phyloP scores from a whole-genome alignment of 37 sponge, comb jelly and placozoan genomes.

The Cladorhizidae sp. region DNA sequence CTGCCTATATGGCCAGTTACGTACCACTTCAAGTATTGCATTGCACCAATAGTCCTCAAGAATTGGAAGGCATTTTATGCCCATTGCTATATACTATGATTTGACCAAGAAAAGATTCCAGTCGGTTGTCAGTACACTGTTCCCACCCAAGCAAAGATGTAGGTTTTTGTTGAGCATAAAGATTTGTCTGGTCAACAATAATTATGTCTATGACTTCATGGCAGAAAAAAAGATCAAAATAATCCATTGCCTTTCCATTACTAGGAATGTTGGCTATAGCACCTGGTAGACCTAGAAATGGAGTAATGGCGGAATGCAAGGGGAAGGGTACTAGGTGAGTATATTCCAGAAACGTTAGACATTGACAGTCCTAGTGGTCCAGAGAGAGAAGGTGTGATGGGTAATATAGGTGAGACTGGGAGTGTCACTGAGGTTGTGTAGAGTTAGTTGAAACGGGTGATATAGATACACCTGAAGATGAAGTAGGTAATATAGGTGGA shows the following conservation, averaged over 20 bases:
- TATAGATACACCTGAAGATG: too few species aligned
- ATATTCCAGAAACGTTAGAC: too few species aligned
- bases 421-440: too few species aligned
- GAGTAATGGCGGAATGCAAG: too few species aligned
- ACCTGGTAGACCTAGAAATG: background rate
- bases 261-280: too few species aligned
- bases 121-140: background rate
- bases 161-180: background rate
- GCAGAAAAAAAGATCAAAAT: background rate
- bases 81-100: background rate
- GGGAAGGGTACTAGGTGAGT: too few species aligned
- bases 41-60: background rate
- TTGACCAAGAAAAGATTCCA: background rate
- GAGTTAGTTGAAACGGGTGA: too few species aligned
- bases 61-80: conserved; percentile 3
- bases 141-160: background rate
- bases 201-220: background rate
- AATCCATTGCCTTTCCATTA: background rate
- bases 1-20: background rate
- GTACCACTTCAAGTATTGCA: background rate
- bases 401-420: too few species aligned
- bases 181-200: conserved; percentile 4
- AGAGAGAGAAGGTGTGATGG: too few species aligned
- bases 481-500: too few species aligned
- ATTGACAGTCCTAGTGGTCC: too few species aligned